Conservation (phyloP, 2,888 invertebrate genomes). For the Holacanthella duospinosa region DNA sequence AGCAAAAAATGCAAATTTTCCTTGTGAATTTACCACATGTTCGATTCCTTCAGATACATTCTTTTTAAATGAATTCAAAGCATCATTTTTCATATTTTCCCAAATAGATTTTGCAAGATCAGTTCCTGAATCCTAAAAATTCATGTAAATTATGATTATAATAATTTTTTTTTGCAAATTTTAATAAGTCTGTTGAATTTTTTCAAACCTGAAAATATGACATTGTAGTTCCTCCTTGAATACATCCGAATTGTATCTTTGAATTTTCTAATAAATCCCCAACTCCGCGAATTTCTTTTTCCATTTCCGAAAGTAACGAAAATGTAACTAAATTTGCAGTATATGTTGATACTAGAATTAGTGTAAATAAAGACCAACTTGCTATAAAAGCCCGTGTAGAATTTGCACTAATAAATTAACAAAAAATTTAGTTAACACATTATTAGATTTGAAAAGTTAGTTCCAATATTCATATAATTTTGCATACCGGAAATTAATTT, state of each 20-base stretch:
- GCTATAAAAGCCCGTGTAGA: slow-evolving; percentile 80
- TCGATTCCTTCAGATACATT: slow-evolving; percentile 84
- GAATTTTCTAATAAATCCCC: slow-evolving; percentile 93
- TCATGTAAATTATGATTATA: not conserved
- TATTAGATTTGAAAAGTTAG: too few species aligned
- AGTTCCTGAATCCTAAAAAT: not conserved
- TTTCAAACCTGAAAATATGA: slow-evolving; percentile 86
- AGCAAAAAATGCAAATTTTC: slow-evolving; percentile 91
- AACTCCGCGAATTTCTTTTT: slow-evolving; percentile 86
- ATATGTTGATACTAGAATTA: slow-evolving; percentile 92
- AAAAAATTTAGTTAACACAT: not conserved
- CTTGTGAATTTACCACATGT: slow-evolving; percentile 58
- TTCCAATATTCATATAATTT: not conserved
- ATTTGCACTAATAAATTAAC: slow-evolving; percentile 45
- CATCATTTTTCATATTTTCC: not conserved
- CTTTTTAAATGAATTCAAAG: slow-evolving; percentile 45
- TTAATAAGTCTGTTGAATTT: too few species aligned
- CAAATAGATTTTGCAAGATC: slow-evolving; percentile 1
- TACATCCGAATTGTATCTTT: slow-evolving; percentile 81
- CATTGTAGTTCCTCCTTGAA: slow-evolving; percentile 81
- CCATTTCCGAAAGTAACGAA: slow-evolving; percentile 83
- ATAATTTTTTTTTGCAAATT: not conserved
- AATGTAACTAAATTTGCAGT: slow-evolving; percentile 95
- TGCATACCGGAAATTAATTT: not conserved
- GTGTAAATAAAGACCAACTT: slow-evolving; percentile 84